Evolutionary conservation across 2,797 vertebrate species (phyloP).

Genomic region (Chiloscyllium punctatum): DNA sequence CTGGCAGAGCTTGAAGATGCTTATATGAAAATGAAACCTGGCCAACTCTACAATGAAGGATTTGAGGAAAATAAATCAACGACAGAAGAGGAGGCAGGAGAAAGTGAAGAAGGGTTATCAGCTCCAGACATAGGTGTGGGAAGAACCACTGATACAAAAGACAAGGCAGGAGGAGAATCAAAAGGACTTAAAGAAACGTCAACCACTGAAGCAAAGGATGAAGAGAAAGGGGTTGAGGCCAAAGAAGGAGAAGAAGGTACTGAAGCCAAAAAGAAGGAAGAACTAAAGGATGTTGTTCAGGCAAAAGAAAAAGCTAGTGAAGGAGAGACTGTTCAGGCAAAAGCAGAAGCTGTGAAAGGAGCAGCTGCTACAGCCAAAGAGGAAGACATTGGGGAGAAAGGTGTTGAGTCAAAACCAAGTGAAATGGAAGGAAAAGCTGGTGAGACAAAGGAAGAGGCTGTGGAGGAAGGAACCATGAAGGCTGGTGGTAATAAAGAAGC

Average conservation of each 20-base stretch:
- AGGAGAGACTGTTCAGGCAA: background rate
- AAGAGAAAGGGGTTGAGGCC: no score
- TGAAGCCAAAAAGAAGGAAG: no score
- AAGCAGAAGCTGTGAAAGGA: background rate
- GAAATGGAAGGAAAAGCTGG: background rate
- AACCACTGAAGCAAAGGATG: background rate
- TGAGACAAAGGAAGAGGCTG: background rate
- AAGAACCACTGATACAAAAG: conserved; percentile 12
- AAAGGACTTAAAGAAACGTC: background rate
- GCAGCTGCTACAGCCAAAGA: background rate
- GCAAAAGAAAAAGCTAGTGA: background rate
- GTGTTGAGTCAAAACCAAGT: background rate
- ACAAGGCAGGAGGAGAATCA: conserved; percentile 14
- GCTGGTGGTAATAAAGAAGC: background rate
- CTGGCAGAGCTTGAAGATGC: conserved; percentile 56
- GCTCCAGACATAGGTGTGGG: conserved; percentile 43
- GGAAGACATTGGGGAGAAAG: background rate
- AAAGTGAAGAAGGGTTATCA: background rate
- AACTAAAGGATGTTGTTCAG: background rate
- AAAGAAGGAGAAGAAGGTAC: no score
- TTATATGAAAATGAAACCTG: background rate
- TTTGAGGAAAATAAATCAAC: conserved; percentile 7
- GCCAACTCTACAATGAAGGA: background rate
- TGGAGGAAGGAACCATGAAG: background rate
- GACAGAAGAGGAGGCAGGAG: background rate